Conservation (phyloP, 1,140 invertebrate species). For the Drosophila ananassae region DNA sequence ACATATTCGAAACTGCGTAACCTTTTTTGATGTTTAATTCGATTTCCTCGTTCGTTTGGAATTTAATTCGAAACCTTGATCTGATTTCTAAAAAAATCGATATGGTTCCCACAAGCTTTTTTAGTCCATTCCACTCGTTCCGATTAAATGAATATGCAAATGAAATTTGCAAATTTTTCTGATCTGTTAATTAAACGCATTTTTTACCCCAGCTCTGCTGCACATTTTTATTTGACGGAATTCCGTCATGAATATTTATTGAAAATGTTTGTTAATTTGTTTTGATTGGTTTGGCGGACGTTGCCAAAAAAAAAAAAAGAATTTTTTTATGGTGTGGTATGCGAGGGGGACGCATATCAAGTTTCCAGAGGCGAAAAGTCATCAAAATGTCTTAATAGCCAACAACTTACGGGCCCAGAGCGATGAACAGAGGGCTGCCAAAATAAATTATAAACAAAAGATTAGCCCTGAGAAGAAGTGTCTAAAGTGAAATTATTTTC, state of each 20-base stretch:
- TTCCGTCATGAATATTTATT: conserved; percentile 73
- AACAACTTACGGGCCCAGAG: conserved; percentile 36
- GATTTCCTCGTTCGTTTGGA: not conserved
- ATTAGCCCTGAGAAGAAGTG: conserved; percentile 23
- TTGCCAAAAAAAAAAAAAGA: conserved; percentile 42
- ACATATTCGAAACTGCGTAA: no score
- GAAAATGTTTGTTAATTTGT: conserved; percentile 61
- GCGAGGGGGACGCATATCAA: conserved; percentile 38
- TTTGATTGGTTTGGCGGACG: conserved; percentile 57
- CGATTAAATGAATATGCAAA: conserved; percentile 55
- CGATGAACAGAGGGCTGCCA: conserved; percentile 14
- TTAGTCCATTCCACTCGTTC: conserved; percentile 18
- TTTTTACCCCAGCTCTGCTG: conserved; percentile 22
- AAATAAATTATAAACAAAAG: conserved; percentile 30
- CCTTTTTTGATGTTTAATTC: no score
- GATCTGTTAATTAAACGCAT: conserved; percentile 56
- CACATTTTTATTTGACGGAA: conserved; percentile 45
- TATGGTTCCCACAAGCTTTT: conserved; percentile 36
- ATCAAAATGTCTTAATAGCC: conserved; percentile 54
- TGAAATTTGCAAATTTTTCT: conserved; percentile 50
- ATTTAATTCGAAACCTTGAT: conserved; percentile 20
- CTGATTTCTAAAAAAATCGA: conserved; percentile 10
- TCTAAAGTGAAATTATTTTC: conserved; percentile 53
- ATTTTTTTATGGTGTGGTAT: conserved; percentile 4
- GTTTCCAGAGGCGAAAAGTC: conserved; percentile 44